These are phyloP conservation scores for Coelogynopora nodosa DNA, from an alignment of 2,888 invertebrate genomes.

Conservation along the genomic window DNA sequence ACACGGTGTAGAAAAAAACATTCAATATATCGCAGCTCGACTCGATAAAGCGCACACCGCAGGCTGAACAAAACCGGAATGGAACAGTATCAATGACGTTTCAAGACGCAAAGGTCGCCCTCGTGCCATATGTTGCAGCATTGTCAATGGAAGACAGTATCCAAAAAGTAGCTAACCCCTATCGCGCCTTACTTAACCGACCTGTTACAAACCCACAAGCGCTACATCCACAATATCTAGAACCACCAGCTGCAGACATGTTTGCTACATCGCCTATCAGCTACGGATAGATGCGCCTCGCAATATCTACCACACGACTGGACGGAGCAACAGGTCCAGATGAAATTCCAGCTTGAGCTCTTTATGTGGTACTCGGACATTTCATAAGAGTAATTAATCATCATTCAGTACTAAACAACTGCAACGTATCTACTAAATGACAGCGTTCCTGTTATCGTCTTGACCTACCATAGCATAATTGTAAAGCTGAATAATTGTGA, in stretches of 20 bases:
- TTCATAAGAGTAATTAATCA: not conserved
- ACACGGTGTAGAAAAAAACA: not conserved
- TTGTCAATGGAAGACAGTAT: not conserved
- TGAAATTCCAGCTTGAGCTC: constrained; percentile 3
- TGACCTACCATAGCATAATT: not conserved
- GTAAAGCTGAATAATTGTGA: constrained; percentile 20
- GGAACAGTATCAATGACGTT: not conserved
- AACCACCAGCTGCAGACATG: not conserved
- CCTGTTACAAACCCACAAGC: constrained; percentile 10
- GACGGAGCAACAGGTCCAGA: not conserved
- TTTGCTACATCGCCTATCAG: not conserved
- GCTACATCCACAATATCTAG: not conserved
- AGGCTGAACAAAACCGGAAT: not conserved
- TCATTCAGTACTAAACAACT: not conserved
- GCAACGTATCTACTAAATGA: not conserved
- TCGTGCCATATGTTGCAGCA: not conserved
- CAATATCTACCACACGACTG: not conserved
- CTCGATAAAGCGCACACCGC: not conserved
- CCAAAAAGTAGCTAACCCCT: not conserved
- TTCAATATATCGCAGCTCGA: not conserved
- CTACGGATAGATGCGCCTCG: not conserved
- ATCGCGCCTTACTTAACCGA: not conserved
- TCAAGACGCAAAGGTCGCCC: not conserved
- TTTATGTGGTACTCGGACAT: not conserved
- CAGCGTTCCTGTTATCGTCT: constrained; percentile 5